A percentile compares a stretch with the other conserved stretches of the same genome.
phyloP scores from a whole-genome alignment of 2,113 vertebrate species.

The Phalacrocorax pelagicus region DNA sequence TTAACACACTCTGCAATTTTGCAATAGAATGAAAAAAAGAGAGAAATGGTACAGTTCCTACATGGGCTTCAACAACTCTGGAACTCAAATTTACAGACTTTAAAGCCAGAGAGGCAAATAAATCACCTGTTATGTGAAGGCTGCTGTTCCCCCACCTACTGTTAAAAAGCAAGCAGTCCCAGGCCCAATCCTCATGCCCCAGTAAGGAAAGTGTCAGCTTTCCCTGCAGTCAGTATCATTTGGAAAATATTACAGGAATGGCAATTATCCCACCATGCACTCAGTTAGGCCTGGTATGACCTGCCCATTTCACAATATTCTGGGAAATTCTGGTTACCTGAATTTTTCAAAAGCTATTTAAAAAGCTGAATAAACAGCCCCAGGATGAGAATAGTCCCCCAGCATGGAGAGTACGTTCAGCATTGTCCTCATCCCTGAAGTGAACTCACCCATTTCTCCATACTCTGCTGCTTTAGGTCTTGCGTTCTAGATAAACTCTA shows the following conservation, averaged over 20 bases:
- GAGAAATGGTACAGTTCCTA: not conserved
- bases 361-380: not conserved
- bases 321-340: not conserved
- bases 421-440: not conserved
- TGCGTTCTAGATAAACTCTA: not conserved
- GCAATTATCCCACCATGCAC: not conserved
- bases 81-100: not conserved
- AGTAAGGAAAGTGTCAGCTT: not conserved
- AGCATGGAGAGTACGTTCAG: not conserved
- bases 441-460: not conserved
- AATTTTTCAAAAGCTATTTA: not conserved
- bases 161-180: not conserved
- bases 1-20: not conserved
- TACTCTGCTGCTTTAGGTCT: not conserved
- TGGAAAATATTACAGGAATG: not conserved
- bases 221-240: not conserved
- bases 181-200: not conserved
- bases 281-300: not conserved
- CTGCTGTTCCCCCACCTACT: not conserved
- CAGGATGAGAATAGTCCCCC: not conserved
- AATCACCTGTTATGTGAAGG: not conserved
- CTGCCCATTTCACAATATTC: not conserved
- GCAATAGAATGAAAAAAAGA: not conserved
- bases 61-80: not conserved
- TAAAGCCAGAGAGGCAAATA: not conserved